phyloP scores from a whole-genome alignment of 2,888 invertebrate genomes.

The Candidula unifasciata region DNA sequence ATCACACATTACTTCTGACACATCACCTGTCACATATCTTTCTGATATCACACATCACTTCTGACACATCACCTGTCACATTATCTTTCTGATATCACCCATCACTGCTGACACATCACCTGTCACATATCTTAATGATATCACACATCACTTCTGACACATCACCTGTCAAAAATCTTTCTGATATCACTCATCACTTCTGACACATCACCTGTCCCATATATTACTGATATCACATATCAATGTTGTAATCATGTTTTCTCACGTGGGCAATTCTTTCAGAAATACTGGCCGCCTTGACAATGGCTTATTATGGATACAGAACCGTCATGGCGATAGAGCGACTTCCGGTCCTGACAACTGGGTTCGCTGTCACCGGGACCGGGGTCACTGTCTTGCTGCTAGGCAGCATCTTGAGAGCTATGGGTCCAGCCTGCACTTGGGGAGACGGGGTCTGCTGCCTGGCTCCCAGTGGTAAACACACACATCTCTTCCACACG shows the following conservation, averaged over 20 bases:
- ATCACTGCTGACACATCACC: no score
- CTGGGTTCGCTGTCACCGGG: conserved; percentile 31
- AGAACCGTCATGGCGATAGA: conserved; percentile 14
- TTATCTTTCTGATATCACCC: no score
- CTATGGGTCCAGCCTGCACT: conserved; percentile 19
- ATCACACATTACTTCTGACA: not conserved
- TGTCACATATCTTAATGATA: no score
- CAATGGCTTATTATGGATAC: conserved; percentile 36
- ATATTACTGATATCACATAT: not conserved
- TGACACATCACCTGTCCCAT: not conserved
- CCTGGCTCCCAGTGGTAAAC: not conserved
- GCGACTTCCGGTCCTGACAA: conserved; percentile 7
- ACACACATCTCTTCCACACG: not conserved
- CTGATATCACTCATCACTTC: not conserved
- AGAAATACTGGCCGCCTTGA: conserved; percentile 36
- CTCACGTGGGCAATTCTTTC: not conserved
- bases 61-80: not conserved
- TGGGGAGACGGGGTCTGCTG: conserved; percentile 34
- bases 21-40: no score
- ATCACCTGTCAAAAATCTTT: no score
- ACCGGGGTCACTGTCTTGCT: not conserved
- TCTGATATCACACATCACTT: not conserved
- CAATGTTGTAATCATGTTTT: not conserved
- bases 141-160: not conserved
- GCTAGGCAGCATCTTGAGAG: conserved; percentile 26